Base-by-base conservation (phyloP, 2,888 invertebrate genomes). In the Plebejus argus region DNA sequence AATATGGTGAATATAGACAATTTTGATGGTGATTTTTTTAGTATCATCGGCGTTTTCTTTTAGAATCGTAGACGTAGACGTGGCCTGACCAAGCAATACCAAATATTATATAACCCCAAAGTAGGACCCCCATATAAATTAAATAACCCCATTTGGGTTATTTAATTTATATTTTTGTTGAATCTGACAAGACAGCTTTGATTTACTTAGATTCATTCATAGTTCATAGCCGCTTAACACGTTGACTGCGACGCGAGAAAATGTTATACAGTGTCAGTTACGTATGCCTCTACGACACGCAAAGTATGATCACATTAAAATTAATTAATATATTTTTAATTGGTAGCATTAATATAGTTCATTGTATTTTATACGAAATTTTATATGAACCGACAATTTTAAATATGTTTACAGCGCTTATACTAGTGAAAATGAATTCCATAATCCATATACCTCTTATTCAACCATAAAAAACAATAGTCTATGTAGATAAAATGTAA, bases 391-490 rank as follows among this genome's bases (percentile, higher is more conserved):
- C 12, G 45, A 45, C 45, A 3, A 53, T 53, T 53, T 53, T 18
- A 53, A 45, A 45, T 10, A 53, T 53, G 49, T 53, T 53, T 53
- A 18, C 49, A 18, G 49, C 49, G 18, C 49, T 53, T 53, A 53
- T 1, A 53, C 49, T 71, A 39, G 35, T 71, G 18, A 71, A 71
- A 33, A 39, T 28, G 12, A 70, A 1, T 71, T 35, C 39, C 12
- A 75, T 49, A 1, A 39, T 35, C 39, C 12, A 75, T 49, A 49
- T 15, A 4, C 28, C 15, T 58, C 56, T 58, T n/a, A 28, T 39
- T 49, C 18, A 18, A 49, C 28, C 23, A 74, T 53, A 49, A 74
- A 66, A 66, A 61, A 56, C 33, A 58, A 58, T 76, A 76, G 53
- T 56, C 33, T 45, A 53, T 53, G 53, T 53, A 18, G 39, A n/a